A percentile compares a stretch with the other conserved stretches of the same genome.
Conservation (phyloP, 2,113 vertebrate species). For the Gobio gobio region DNA sequence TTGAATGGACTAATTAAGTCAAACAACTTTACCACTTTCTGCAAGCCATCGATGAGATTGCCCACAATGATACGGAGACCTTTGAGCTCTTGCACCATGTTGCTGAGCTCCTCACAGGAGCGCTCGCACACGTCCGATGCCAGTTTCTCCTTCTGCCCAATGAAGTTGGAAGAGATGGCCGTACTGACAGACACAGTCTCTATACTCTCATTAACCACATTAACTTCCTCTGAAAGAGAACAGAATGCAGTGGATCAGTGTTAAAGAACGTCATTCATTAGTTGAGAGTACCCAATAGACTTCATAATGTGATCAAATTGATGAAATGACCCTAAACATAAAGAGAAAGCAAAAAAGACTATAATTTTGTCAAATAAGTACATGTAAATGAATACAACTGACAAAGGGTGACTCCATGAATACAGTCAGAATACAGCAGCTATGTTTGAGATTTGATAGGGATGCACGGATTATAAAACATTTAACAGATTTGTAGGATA, state of each 20-base stretch:
- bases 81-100: conserved; percentile 89
- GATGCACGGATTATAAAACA: neutral
- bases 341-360: neutral
- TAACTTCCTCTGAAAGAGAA: conserved; percentile 79
- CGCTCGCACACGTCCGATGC: conserved; percentile 85
- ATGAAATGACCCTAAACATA: neutral
- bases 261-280: neutral
- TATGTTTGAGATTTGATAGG: neutral
- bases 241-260: neutral
- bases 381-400: neutral
- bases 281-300: neutral
- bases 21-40: conserved; percentile 85
- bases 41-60: conserved; percentile 89
- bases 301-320: neutral
- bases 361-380: neutral
- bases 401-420: neutral
- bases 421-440: neutral
- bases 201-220: conserved; percentile 83
- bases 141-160: conserved; percentile 78
- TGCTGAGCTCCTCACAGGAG: conserved; percentile 91
- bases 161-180: conserved; percentile 78
- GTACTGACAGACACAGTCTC: conserved; percentile 86
- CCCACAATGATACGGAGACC: conserved; percentile 89
- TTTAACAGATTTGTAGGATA: conserved; percentile 1
- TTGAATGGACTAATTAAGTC: neutral